Base-by-base conservation (phyloP, 1,140 invertebrate species). In the Lordiphosa clarofinis region DNA sequence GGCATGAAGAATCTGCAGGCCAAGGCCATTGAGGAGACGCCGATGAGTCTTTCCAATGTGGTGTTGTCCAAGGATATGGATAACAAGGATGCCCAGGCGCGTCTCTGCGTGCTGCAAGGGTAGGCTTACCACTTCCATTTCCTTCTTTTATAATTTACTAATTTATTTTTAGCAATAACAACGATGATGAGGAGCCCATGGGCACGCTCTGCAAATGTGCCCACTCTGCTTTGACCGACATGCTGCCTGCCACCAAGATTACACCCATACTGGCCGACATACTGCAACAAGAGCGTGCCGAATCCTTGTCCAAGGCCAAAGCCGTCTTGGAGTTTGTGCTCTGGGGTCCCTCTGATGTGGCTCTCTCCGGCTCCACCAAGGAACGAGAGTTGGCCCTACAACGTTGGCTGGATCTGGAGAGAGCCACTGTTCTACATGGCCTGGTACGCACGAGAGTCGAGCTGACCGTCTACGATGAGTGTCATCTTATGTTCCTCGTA, bases 1-100 rank as follows among this genome's bases (percentile, higher is more conserved):
- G 94, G 94, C 0, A 88, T 96, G 38, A 96, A 96, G 84, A 93
- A 92, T 73, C 90, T 97, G n/a, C 95, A 96, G 86, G 94, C 94
- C 2, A 92, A 95, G 54, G 95, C 95, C 2, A 92, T 95, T 12
- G 95, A 96, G 75, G 94, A 96, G 72, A 90, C 94, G 9, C 91
- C 94, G 0, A 90, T 92, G 19, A 92, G 91, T 57, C 76, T 96
- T 31, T 92, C 92, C 37, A 89, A 89, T 71, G 87, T 89, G 40
- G 86, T 89, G 43, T 70, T 91, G n/a, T 90, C 89, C 38, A 90
- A 89, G 67, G 91, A 91, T 59, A 79, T 91, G 66, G 91, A 91
- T 36, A 91, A 92, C 62, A 91, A 92, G 79, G 90, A 92, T 72
- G 76, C 91, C 46, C 91, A 90, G 86, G 74, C 90, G 38, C 90